Conservation (phyloP, 2,113 vertebrate species). For the Mellivora capensis region DNA sequence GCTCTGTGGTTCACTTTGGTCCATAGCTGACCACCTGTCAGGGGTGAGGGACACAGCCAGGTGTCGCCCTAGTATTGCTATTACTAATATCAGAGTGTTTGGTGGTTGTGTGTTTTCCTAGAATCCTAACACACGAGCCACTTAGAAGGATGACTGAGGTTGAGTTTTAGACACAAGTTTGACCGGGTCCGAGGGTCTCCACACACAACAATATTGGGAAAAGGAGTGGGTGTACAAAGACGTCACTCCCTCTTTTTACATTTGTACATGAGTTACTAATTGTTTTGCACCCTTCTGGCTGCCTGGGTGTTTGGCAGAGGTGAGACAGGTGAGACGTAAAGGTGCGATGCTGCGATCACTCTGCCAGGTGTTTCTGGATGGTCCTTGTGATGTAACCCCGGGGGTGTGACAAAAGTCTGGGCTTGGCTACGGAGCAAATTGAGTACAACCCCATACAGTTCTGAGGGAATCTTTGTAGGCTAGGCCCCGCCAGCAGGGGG, state of each 20-base stretch:
- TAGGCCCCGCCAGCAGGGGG: rapidly evolving
- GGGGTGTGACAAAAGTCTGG: neutral
- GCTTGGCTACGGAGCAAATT: neutral
- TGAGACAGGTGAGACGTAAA: neutral
- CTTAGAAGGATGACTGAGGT: rapidly evolving
- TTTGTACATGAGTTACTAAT: neutral
- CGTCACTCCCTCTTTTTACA: neutral
- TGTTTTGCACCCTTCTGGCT: neutral
- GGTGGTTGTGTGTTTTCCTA: neutral
- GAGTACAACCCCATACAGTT: neutral
- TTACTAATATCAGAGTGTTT: neutral
- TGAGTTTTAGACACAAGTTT: neutral
- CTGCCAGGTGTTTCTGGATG: too few relatives aligned
- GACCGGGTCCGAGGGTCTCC: neutral
- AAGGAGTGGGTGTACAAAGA: neutral
- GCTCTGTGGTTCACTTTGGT: neutral
- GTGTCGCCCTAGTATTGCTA: neutral
- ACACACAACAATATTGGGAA: neutral
- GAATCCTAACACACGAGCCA: neutral
- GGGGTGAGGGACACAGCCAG: neutral
- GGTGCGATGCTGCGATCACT: neutral
- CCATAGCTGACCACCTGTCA: rapidly evolving
- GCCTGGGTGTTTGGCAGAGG: neutral
- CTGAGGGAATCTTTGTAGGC: neutral
- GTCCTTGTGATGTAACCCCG: neutral